Percentiles rank a stretch among this genome's conserved stretches.
phyloP scores from a whole-genome alignment of 2,888 invertebrate species.

The Drosophila siamana region DNA sequence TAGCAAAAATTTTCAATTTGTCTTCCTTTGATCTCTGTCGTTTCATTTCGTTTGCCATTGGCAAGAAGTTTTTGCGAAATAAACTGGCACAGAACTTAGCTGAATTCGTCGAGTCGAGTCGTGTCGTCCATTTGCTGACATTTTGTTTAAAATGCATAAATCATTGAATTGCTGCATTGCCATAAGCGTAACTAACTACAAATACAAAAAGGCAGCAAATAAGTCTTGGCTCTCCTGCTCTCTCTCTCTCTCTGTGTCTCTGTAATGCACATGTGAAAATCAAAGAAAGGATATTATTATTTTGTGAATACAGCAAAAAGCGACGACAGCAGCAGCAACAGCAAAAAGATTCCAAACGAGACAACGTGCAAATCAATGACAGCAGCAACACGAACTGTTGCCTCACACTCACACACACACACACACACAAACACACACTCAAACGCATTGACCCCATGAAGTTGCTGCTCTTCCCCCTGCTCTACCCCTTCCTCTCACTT shows the following conservation, averaged over 20 bases:
- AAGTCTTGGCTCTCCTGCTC: slow-evolving; percentile 2
- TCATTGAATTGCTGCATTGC: slow-evolving; percentile 70
- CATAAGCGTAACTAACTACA: slow-evolving; percentile 66
- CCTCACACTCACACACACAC: slow-evolving; percentile 2
- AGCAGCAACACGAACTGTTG: slow-evolving; percentile 39
- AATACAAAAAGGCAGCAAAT: slow-evolving; percentile 35
- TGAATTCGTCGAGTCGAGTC: slow-evolving; percentile 31
- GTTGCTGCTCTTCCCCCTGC: background rate
- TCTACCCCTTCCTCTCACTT: slow-evolving; percentile 1
- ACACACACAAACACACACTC: background rate
- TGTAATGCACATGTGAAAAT: slow-evolving; percentile 45
- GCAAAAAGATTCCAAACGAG: slow-evolving; percentile 41
- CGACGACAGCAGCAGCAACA: slow-evolving; percentile 27
- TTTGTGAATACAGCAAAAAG: slow-evolving; percentile 70
- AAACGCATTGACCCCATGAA: background rate
- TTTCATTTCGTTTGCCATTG: slow-evolving; percentile 22
- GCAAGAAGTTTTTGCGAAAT: slow-evolving; percentile 15
- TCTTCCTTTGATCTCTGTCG: slow-evolving; percentile 45
- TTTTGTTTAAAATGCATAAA: slow-evolving; percentile 74
- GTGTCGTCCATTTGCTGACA: slow-evolving; percentile 61
- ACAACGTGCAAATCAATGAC: slow-evolving; percentile 67
- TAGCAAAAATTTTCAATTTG: slow-evolving; percentile 51
- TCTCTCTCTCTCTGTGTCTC: background rate
- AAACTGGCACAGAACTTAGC: slow-evolving; percentile 27
- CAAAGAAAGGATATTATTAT: slow-evolving; percentile 76